Base-by-base conservation (phyloP, 2,888 invertebrate species). In the Flabesymbios commensalis region DNA sequence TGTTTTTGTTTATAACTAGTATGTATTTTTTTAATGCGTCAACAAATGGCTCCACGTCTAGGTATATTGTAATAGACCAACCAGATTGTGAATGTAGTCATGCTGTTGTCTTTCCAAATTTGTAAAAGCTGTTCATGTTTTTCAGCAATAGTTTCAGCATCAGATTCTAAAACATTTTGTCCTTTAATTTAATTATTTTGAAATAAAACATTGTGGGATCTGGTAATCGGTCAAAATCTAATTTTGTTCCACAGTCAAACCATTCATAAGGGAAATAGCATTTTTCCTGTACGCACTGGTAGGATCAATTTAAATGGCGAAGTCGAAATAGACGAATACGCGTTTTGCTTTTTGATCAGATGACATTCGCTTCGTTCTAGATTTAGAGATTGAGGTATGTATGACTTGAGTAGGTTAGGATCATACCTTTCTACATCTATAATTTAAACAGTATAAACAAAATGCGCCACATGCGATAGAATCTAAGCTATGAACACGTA, bases 11-110 rank as follows among this genome's bases (percentile, higher is more conserved):
- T 28, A 39, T 39, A 53, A 53, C 33, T 39, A 17, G 2, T 4
- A 7, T 39, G 53, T 2, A 53, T 14, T n/a, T 22, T 14, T 36
- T n/a, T 14, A 39, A 33, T 3, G 53, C 53, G 17, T 10, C 4
- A 3, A 53, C 53, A 53, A 53, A 53, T 3, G 52, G 52, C n/a
- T 2, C 52, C 3, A 52, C 52, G 32, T 52, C 52, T 14, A 31
- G n/a, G 14, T 56, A n/a, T 56, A 24, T 56, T 56, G 22, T 56
- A 56, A 19, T 43, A 32, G 2, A 5, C 28, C 22, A 56, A 45
- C 28, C 42, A 56, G 29, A 45, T 45, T 4, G 2, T 3, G 31
- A 56, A 56, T 22, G 56, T 5, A 10, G 24, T 5, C 53, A 53
- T 53, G 2, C 19, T 36, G 5, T 24, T 36, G 7, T 53, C 22